These are phyloP conservation scores for Sphenopsis melanotis DNA, from an alignment of 2,797 vertebrate species.

Conservation along the genomic window DNA sequence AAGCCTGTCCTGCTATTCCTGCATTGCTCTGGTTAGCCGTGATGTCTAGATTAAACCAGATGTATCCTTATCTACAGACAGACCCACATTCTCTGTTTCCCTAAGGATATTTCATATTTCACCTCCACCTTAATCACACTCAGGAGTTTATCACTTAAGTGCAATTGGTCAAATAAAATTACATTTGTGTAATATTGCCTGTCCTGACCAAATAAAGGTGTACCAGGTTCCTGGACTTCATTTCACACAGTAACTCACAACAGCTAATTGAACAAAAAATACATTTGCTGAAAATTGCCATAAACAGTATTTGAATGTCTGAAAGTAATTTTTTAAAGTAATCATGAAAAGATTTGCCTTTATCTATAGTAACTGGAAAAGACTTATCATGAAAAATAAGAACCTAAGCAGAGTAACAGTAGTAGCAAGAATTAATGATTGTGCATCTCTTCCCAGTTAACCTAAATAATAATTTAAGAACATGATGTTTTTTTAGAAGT, in stretches of 20 bases:
- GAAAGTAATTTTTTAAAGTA: not conserved
- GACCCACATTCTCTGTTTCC: not conserved
- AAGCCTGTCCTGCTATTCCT: not conserved
- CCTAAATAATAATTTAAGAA: slow-evolving; percentile 15
- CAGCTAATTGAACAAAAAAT: not conserved
- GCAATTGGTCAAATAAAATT: not conserved
- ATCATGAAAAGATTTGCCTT: not conserved
- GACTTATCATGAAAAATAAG: not conserved
- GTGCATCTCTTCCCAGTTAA: not conserved
- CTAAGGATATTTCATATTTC: not conserved
- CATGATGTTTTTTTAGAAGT: slow-evolving; percentile 2
- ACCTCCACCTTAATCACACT: not conserved
- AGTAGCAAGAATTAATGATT: not conserved
- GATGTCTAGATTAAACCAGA: not conserved
- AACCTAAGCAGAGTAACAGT: not conserved
- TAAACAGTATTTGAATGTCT: not conserved
- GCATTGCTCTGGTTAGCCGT: not conserved
- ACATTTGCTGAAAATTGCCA: not conserved
- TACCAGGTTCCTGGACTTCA: not conserved
- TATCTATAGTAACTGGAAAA: not conserved
- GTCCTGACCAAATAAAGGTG: not conserved
- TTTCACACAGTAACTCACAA: not conserved
- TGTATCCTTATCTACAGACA: not conserved
- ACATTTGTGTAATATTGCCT: not conserved
- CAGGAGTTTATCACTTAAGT: not conserved